Percentiles rank a stretch among this genome's conserved stretches.
phyloP scores from a whole-genome alignment of 1,140 invertebrate species.

The Riptortus pedestris region DNA sequence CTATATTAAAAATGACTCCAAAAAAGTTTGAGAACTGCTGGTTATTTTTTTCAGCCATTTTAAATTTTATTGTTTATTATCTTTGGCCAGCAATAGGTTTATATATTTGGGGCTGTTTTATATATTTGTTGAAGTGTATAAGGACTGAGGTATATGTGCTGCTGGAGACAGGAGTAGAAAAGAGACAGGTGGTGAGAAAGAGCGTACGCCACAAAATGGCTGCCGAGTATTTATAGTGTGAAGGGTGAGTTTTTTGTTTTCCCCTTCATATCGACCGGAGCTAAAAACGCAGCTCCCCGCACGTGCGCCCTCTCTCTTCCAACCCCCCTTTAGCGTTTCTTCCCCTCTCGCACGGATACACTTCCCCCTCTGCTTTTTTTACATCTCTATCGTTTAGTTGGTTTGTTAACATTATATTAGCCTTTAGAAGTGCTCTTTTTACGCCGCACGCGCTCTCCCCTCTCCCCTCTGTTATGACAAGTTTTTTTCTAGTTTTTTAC shows the following conservation, averaged over 20 bases:
- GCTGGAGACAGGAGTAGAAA: neutral
- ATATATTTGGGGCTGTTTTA: no score
- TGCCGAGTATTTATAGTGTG: constrained; percentile 1
- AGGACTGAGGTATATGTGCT: no score
- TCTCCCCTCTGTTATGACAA: neutral
- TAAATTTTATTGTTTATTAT: no score
- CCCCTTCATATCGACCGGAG: neutral
- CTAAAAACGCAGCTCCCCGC: no score
- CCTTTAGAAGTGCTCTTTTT: neutral
- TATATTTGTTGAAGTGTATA: no score
- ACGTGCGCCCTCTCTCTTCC: no score
- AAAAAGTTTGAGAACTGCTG: no score
- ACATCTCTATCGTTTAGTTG: neutral
- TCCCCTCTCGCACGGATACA: neutral
- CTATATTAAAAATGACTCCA: no score
- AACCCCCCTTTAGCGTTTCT: neutral
- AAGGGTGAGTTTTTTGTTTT: neutral
- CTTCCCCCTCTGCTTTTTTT: constrained; percentile 4
- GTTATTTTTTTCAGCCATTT: no score
- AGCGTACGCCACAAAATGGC: neutral
- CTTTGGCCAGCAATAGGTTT: no score
- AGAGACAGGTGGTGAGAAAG: neutral
- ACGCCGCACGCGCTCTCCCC: neutral
- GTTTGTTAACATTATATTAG: constrained; percentile 10
- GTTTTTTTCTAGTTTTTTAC: constrained; percentile 2